Base-by-base conservation (phyloP, 2,113 vertebrate genomes). In the Oncorhynchus nerka region DNA sequence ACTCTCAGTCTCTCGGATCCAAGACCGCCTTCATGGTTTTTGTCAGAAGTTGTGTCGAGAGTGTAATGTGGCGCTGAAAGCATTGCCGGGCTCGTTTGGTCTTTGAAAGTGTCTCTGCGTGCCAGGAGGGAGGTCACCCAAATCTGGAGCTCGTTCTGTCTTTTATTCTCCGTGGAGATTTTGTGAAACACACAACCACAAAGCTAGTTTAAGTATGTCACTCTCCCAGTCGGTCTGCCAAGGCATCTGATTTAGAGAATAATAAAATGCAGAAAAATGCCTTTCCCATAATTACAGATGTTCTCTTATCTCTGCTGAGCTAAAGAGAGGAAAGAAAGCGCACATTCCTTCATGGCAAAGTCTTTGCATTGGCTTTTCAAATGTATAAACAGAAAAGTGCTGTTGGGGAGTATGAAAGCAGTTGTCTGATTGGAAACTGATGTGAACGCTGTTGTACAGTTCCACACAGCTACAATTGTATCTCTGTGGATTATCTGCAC, bases 181-280 rank as follows among this genome's bases (percentile, higher is more conserved):
- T 45, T 45, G 39, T 45, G 39, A 93, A 92, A 95, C 94, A 95
- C 93, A 93, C 91, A 95, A 95, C 93, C 93, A 92, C 94, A 95
- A 96, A 95, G 94, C 94, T 97, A 95, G 93, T 95, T 95, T 95
- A 95, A 95, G 93, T 95, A 95, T 95, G 93, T 96, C 93, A 93
- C 94, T 91, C 92, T 79, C 92, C 93, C 92, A 89, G 92, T 90
- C 89, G 9, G 90, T 85, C 93, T 94, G 95, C 95, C 94, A 95
- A 94, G 94, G 80, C 94, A 95, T 95, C 96, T 94, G 96, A 96
- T 96, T 96, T 92, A 93, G 93, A 92, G 93, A 93, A 93, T 83
- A 94, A 96, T 94, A 94, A 95, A 95, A 95, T 94, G 94, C 92
- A 93, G 92, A 89, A 90, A 85, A 89, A 94, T 95, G 94, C 94